Evolutionary conservation across 1,140 invertebrate genomes (phyloP), one percentile per base, ranked within the genome.

Genomic region (Drosophila takahashii): DNA sequence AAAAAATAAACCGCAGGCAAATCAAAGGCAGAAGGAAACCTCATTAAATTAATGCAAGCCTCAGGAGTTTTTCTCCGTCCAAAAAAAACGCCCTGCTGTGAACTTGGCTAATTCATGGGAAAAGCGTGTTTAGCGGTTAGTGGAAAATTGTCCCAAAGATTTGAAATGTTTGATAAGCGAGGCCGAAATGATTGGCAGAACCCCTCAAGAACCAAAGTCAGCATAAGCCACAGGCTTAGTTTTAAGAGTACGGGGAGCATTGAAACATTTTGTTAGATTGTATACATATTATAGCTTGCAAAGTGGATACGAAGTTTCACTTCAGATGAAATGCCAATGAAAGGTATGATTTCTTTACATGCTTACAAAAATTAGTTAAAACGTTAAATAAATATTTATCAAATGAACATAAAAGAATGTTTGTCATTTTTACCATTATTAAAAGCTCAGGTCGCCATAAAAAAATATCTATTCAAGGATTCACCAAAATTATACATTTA

Each of bases 31-130:
- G 58, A 74, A 77, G 77, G 52, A 89, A 89, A 89, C 66, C 84
- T 89, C 84, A 89, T 89, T 89, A 89, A 89, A 89, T 89, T 89
- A 89, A 89, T 89, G 84, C 84, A 89, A 74, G 84, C 84, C 84
- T 84, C 69, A 78, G 85, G 84, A 70, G 50, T 65, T 84, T 73
- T 71, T 62, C 47, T 27, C 8, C n/a, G 11, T 6, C 36, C 1
- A n/a, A 27, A 48, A 48, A 45, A 47, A 29, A 13, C 3, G 7
- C 11, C 2, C 26, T 3, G 2, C 8, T 39, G 18, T 44, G 7
- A 44, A 39, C 56, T 61, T 45, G 73, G 66, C 52, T 81, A 81
- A 81, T 81, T 81, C 65, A 62, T 71, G 71, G 65, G 37, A 51
- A 74, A 81, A 83, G 53, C 80, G 42, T 69, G 41, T 72, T 77